These are phyloP conservation scores for Rhizoglyphus robini DNA, from an alignment of 1,140 invertebrate species.

Conservation along the genomic window DNA sequence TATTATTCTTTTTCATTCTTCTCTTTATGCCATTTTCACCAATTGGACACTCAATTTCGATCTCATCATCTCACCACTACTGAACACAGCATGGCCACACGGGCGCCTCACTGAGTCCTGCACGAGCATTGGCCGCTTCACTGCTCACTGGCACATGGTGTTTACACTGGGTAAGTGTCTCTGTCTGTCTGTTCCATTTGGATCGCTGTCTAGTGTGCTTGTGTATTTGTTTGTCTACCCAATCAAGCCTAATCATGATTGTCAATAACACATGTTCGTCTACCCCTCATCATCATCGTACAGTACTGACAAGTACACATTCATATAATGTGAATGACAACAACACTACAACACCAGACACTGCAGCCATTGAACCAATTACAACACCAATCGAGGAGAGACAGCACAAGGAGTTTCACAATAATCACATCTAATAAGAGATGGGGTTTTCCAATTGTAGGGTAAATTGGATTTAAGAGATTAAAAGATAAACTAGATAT, in stretches of 20 bases:
- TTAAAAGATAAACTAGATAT: no score
- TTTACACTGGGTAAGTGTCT: slow-evolving; percentile 40
- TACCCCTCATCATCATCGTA: no score
- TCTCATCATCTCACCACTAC: background rate
- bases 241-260: slow-evolving; percentile 6
- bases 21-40: background rate
- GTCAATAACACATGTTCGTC: background rate
- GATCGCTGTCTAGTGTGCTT: background rate
- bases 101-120: slow-evolving; percentile 44
- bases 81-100: slow-evolving; percentile 38
- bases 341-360: no score
- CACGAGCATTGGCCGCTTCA: slow-evolving; percentile 40
- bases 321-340: no score
- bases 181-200: background rate
- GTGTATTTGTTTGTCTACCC: background rate
- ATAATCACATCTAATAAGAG: no score
- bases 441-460: no score
- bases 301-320: no score
- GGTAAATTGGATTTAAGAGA: no score
- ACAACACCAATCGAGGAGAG: no score
- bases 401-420: no score
- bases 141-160: slow-evolving; percentile 36
- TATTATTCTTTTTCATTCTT: background rate
- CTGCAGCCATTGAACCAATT: no score
- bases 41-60: background rate